Evolutionary conservation across 2,113 vertebrate species (phyloP), one percentile per base, ranked within the genome.

Genomic region (Tor tambroides): DNA sequence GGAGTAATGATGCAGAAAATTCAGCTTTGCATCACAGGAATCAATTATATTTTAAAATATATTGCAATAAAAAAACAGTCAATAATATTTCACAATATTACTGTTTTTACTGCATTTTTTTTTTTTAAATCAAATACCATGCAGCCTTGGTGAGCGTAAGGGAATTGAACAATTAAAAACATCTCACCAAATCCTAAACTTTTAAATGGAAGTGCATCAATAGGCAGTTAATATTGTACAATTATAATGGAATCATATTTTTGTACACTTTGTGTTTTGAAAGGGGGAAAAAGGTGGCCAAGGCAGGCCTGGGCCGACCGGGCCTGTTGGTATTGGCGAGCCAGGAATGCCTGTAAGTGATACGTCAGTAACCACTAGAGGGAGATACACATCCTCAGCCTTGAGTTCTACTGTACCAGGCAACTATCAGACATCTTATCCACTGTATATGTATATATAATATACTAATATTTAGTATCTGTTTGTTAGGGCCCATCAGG

Each of bases 271-370:
- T 82, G 28, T 82, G 69, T 56, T 87, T 71, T 90, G 56, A 86
- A 88, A 98, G 97, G 97, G 97, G 75, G 95, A 95, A 85, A 95
- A 93, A 89, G 97, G 97, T 15, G 93, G 87, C 86, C 95, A 96
- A 85, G 97, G 96, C 89, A 93, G 92, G 93, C 90, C 78, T 32
- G 97, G 97, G 1, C 85, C 92, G 1, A 91, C 89, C 3, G 97
- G 97, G 72, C 94, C 95, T 0, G 79, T 86, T 83, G 97, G 96
- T 76, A 63, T 80, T 41, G 96, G 96, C 56, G 96, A 97, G 84
- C 95, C 96, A n/a, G 97, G 97, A 65, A 89, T 92, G 63, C 90
- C 92, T 11, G 97, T 98, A 91, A 96, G 59, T 32, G 65, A 84
- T 43, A 32, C 1, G 10, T 26, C 26, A 59, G 21, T 72, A 51